These are phyloP conservation scores for Scomber japonicus DNA, from an alignment of 2,113 vertebrate species.

Conservation along the genomic window DNA sequence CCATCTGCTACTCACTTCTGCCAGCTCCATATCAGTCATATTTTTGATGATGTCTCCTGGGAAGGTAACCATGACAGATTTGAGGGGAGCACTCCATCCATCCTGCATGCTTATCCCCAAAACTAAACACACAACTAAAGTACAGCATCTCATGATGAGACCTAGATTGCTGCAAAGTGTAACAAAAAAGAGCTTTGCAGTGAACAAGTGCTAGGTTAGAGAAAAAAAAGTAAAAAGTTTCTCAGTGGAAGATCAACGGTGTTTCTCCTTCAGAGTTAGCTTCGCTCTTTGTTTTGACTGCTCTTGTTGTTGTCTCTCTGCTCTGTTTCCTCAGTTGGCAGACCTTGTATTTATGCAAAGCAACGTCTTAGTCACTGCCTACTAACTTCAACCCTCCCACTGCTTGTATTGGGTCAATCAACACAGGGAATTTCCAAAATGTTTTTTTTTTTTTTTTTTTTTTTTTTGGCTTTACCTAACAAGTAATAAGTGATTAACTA, in stretches of 20 bases:
- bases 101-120: slow-evolving; percentile 75
- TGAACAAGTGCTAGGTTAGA: slow-evolving; percentile 13
- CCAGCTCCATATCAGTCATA: slow-evolving; percentile 83
- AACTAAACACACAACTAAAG: slow-evolving; percentile 72
- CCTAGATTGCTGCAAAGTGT: slow-evolving; percentile 12
- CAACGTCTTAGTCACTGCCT: slow-evolving; percentile 78
- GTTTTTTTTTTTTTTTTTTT: too few species aligned
- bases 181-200: slow-evolving; percentile 12
- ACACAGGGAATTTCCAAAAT: slow-evolving; percentile 76
- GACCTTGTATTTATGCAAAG: slow-evolving; percentile 77
- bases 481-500: slow-evolving; percentile 25
- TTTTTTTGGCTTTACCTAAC: slow-evolving; percentile 2
- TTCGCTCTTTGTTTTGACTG: slow-evolving; percentile 60
- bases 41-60: slow-evolving; percentile 87
- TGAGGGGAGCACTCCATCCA: slow-evolving; percentile 79
- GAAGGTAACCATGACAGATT: slow-evolving; percentile 83
- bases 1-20: slow-evolving; percentile 86
- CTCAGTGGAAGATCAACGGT: slow-evolving; percentile 31
- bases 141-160: slow-evolving; percentile 78
- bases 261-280: slow-evolving; percentile 17
- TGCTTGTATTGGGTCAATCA: slow-evolving; percentile 22
- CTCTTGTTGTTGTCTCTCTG: slow-evolving; percentile 46
- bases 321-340: slow-evolving; percentile 43
- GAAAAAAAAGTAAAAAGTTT: slow-evolving; percentile 10
- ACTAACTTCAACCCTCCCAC: slow-evolving; percentile 72